Base-by-base conservation (phyloP, 2,113 vertebrate species). In the Myotis davidii region DNA sequence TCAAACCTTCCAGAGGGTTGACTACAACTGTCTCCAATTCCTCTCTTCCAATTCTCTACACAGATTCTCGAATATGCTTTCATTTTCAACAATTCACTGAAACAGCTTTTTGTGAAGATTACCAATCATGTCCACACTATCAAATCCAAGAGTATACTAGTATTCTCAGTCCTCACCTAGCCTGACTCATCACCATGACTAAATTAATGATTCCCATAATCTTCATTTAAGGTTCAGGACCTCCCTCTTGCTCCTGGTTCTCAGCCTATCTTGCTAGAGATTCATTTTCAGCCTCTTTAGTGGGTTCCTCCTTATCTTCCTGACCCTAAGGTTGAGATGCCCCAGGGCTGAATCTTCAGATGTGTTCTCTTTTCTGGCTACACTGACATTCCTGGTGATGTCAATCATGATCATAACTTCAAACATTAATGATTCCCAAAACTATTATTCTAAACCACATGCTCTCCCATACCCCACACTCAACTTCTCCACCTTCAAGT, bases 181-280 rank as follows among this genome's bases (percentile, higher is more conserved):
- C 32, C 34, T 88, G 39, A 83, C n/a, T 79, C 54, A 86, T 83
- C 14, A 77, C 56, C 27, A 94, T 78, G 17, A 52, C 70, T 77
- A 72, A 89, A 93, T 76, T 65, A 88, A 90, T 91, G n/a, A 89
- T 25, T 82, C 25, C 21, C 11, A 64, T 70, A 85, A 69, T 90
- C 76, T 72, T 69, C 45, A 59, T 16, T 65, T 77, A 12, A 25
- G 11, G 2, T 67, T 90, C 5, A 39, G 54, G 27, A 74, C 74
- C 45, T 92, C 48, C 72, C 29, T 79, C 61, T 93, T 78, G 3
- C 23, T 94, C 45, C 29, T 90, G n/a, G 70, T 87, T 67, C 70
- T 67, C 29, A 87, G 21, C 4, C 56, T 81, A 23, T 72, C 37
- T 90, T 61, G 79, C 48, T 21, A 84, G 64, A 93, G 83, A 93